Evolutionary conservation across 2,797 vertebrate species (phyloP), one percentile per base, ranked within the genome.

Genomic region (Etheostoma nigrum): DNA sequence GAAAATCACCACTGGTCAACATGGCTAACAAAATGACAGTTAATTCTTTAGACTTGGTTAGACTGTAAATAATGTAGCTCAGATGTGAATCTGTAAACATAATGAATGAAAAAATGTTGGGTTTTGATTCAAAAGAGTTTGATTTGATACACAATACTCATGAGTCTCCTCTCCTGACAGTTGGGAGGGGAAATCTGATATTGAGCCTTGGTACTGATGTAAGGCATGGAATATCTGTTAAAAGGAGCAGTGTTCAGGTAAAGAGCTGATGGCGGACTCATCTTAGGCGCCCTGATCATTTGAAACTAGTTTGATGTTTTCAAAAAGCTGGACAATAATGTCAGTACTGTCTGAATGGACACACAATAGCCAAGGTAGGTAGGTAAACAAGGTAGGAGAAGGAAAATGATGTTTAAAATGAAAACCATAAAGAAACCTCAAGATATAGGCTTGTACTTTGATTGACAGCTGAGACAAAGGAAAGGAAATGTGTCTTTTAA

Each of bases 141-240:
- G 45, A 52, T 27, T 44, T 42, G 27, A 30, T 53, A 11, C 54
- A 19, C 5, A 33, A 5, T 23, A 13, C 1, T 54, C 15, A 19
- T 12, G 3, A 44, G 18, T 44, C 15, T 51, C 18, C n/a, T 36
- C 15, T 48, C n/a, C 18, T 52, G 23, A 61, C 8, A 4, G 7
- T 57, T 69, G n/a, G 36, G 55, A 62, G 12, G n/a, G 13, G 36
- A 57, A 59, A 45, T 64, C 53, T 47, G 45, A 55, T 59, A 19
- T 42, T 10, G 6, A 0, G 25, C 8, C n/a, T 13, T 48, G n/a
- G 61, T 25, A 19, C 23, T 19, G 36, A 53, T 23, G 10, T 66
- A 5, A 1, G 18, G 14, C 18, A 49, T 19, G 19, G 19, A 12
- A 6, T 55, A 65, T 59, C 27, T 63, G 44, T 48, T 49, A 23